A percentile compares a stretch with the other conserved stretches of the same genome.
Conservation (phyloP, 2,888 invertebrate genomes). For the Malthinus flaveolus region DNA sequence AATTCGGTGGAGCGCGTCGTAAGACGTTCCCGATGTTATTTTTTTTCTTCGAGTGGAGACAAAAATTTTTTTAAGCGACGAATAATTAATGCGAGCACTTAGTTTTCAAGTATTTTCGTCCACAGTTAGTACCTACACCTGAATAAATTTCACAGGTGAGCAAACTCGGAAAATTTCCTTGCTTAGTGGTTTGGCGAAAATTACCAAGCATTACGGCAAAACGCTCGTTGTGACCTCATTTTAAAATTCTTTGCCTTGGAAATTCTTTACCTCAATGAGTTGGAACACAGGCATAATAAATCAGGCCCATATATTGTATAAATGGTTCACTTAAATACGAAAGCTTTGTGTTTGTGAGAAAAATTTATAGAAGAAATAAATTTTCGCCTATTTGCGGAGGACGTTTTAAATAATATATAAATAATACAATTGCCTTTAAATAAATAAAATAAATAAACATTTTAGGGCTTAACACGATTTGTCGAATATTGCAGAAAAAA, state of each 20-base stretch:
- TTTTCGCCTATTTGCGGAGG: conserved; percentile 24
- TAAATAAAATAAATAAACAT: too few relatives aligned
- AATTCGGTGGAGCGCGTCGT: neutral
- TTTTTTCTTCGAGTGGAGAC: neutral
- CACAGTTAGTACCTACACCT: too few relatives aligned
- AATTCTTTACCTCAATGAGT: conserved; percentile 31
- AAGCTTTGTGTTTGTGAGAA: conserved; percentile 32
- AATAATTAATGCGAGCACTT: neutral
- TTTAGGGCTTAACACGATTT: too few relatives aligned
- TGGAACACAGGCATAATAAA: conserved; percentile 28
- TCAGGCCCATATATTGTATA: conserved; percentile 24
- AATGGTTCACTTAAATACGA: conserved; percentile 35
- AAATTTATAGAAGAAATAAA: conserved; percentile 34
- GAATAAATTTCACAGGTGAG: conserved; percentile 7
- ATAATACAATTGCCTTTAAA: too few relatives aligned
- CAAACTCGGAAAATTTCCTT: neutral
- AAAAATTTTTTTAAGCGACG: neutral
- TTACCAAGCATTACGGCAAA: conserved; percentile 9
- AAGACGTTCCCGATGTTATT: too few relatives aligned
- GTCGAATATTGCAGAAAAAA: too few relatives aligned
- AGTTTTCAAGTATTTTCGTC: neutral
- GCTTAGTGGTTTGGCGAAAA: conserved; percentile 2
- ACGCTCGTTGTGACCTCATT: conserved; percentile 18
- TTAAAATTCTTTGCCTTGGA: conserved; percentile 26
- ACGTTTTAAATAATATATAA: too few relatives aligned